Evolutionary conservation across 2,888 invertebrate genomes (phyloP), one percentile per base, ranked within the genome.

Genomic region (Hedya salicella): DNA sequence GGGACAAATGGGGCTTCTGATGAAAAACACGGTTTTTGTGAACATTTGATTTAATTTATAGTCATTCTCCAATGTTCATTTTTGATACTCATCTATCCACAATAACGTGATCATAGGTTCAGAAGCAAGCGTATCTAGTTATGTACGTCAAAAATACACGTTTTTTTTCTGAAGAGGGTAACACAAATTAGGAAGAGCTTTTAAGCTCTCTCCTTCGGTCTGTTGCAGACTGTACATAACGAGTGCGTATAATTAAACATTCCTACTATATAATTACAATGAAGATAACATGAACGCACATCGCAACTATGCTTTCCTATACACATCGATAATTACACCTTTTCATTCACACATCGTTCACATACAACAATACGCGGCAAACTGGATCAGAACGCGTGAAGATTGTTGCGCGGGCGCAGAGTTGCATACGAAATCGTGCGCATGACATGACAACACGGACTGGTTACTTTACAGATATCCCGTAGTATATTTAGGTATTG

Each of bases 311-410:
- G 57, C n/a, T 46, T 57, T 57, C 44, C 32, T 57, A 46, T 30
- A n/a, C n/a, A 46, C n/a, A 46, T 57, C 57, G 57, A 57, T 57
- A 57, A 57, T 42, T 40, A 42, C 14, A 56, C 44, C 8, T 32
- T 32, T 32, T 36, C 30, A 46, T 32, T 57, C 44, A 46, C n/a
- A 53, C 44, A 16, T 56, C 42, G 57, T 57, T 57, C 57, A 44
- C 57, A 57, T 46, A 32, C 30, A 46, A 57, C 42, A 57, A 44
- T 46, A 46, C 46, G 44, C 36, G 25, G 57, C 17, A 32, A 57
- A 57, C 57, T 57, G 32, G 46, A 57, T 57, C 44, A 57, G 42
- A 56, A 14, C 54, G 54, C 42, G 54, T 25, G 54, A 30, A 42
- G 44, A 56, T n/a, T 14, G 21, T 21, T 32, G 57, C 32, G 30